Conservation (phyloP, 2,113 vertebrate genomes). For the Corydoras maculifer region DNA sequence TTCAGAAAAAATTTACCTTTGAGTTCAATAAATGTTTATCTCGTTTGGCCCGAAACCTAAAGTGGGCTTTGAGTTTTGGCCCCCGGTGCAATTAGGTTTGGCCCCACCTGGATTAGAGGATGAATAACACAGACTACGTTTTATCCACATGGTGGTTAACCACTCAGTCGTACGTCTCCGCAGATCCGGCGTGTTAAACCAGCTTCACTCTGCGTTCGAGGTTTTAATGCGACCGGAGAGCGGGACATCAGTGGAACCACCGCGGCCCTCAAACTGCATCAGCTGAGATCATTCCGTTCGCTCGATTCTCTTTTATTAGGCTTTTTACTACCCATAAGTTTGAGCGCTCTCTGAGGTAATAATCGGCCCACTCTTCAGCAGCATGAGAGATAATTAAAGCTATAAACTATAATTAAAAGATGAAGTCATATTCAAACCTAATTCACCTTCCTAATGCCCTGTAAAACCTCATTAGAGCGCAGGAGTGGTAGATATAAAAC, state of each 20-base stretch:
- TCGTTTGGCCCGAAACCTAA: no score
- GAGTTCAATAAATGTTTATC: no score
- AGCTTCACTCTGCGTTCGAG: neutral
- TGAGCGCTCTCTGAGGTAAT: constrained; percentile 6
- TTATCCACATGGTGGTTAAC: no score
- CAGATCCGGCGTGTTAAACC: no score
- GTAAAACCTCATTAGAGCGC: constrained; percentile 16
- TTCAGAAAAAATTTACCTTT: no score
- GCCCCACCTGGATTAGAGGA: no score
- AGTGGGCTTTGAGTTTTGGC: no score
- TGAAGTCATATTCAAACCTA: constrained; percentile 8
- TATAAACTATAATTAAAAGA: constrained; percentile 17
- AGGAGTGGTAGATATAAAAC: neutral
- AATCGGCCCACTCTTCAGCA: neutral
- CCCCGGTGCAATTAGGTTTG: no score
- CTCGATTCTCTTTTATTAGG: neutral
- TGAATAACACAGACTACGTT: no score
- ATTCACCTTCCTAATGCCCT: constrained; percentile 8
- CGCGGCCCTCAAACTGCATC: neutral
- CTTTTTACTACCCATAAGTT: constrained; percentile 5
- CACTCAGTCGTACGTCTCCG: no score
- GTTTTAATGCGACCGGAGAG: neutral
- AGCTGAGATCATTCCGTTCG: neutral
- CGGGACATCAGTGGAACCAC: neutral
- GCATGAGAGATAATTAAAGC: constrained; percentile 10